Evolutionary conservation across 37 sponge, comb jelly and placozoan species (phyloP).

Genomic region (Halichondria panicea): DNA sequence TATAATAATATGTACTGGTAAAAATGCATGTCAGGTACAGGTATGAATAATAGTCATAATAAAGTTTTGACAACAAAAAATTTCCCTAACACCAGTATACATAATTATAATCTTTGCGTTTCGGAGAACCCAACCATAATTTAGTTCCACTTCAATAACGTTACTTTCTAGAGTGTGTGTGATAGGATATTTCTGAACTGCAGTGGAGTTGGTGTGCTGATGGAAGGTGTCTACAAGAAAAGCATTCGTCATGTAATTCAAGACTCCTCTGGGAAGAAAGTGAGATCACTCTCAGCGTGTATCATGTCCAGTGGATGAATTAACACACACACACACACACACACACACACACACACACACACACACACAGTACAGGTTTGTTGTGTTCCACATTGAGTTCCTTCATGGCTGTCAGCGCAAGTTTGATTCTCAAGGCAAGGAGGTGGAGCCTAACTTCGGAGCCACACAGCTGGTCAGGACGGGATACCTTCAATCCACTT

Average conservation of each 20-base stretch:
- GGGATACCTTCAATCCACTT: constrained; percentile 79
- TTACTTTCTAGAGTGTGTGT: background rate
- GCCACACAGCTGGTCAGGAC: constrained; percentile 48
- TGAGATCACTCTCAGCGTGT: constrained; percentile 10
- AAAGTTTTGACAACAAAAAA: too few species aligned
- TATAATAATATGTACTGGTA: too few species aligned
- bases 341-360: background rate
- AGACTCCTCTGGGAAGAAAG: constrained; percentile 56
- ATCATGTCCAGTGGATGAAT: too few species aligned
- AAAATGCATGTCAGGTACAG: constrained; percentile 1
- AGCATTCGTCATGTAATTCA: constrained; percentile 43
- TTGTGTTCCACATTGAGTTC: constrained; percentile 68
- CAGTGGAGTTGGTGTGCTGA: constrained; percentile 68
- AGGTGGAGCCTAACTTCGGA: constrained; percentile 85
- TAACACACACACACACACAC: background rate
- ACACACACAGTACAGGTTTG: constrained; percentile 41
- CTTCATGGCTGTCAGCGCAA: constrained; percentile 53
- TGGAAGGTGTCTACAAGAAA: constrained; percentile 74
- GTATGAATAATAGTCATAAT: too few species aligned
- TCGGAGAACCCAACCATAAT: too few species aligned
- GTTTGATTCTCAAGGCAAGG: constrained; percentile 58
- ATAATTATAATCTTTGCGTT: too few species aligned
- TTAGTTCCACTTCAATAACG: too few species aligned
- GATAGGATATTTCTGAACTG: background rate
- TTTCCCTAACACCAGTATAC: too few species aligned